Percentiles rank a stretch among this genome's conserved stretches.
Evolutionary conservation across 2,113 vertebrate species (phyloP).

Genomic region (Caranx ignobilis): DNA sequence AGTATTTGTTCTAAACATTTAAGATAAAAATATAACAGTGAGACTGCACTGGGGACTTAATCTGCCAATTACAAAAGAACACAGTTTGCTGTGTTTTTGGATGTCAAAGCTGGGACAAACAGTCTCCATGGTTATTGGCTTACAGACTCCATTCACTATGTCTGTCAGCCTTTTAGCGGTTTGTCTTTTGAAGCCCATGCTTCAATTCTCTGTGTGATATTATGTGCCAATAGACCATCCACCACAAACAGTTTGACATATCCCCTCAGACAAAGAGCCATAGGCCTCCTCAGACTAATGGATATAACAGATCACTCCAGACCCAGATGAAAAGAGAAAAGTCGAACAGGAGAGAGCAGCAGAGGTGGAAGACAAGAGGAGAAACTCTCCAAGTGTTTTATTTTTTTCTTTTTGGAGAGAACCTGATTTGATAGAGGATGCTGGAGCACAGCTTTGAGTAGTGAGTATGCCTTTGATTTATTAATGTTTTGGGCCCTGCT

Average conservation of each 20-base stretch:
- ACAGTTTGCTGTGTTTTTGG: conserved; percentile 9
- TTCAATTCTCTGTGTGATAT: conserved; percentile 56
- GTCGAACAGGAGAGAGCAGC: conserved; percentile 43
- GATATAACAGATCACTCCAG: conserved; percentile 71
- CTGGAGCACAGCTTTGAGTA: conserved; percentile 21
- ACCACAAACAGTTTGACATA: conserved; percentile 70
- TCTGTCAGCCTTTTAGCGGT: conserved; percentile 44
- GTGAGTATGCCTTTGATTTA: conserved; percentile 42
- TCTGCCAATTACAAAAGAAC: conserved; percentile 24
- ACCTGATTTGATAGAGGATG: conserved; percentile 47
- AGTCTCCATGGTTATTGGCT: conserved; percentile 38
- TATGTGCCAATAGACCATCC: conserved; percentile 64
- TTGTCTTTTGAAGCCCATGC: conserved; percentile 60
- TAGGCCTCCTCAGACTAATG: conserved; percentile 71
- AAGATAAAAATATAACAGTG: background rate
- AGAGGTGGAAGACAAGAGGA: conserved; percentile 38
- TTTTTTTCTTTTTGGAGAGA: conserved; percentile 56
- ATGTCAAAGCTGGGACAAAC: conserved; percentile 41
- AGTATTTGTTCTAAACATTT: conserved; percentile 14
- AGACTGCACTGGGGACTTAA: background rate
- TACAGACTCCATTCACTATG: conserved; percentile 20
- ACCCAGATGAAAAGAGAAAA: conserved; percentile 58
- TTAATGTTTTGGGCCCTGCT: conserved; percentile 1
- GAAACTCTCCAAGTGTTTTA: conserved; percentile 37
- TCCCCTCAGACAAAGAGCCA: conserved; percentile 66